Evolutionary conservation across 2,797 vertebrate species (phyloP).

Genomic region (Halcyon chelicuti): DNA sequence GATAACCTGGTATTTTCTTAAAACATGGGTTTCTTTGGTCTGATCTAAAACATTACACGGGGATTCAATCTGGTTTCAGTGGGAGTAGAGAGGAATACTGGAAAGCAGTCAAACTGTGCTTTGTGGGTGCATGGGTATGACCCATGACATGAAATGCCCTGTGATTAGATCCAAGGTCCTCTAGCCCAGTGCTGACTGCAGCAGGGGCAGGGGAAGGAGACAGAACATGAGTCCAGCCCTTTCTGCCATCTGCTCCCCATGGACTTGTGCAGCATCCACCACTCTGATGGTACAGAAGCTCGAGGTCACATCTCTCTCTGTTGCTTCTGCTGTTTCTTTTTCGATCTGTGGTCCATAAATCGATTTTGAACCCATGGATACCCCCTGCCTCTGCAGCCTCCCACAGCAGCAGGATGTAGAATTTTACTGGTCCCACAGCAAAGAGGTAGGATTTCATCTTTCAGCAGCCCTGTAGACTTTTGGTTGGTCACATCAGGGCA

Average conservation of each 20-base stretch:
- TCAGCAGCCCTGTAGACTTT: not conserved
- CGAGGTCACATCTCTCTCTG: not conserved
- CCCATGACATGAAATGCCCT: not conserved
- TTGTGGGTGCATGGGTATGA: not conserved
- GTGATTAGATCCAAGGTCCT: not conserved
- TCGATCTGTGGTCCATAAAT: not conserved
- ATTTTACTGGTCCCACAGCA: not conserved
- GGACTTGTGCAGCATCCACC: not conserved
- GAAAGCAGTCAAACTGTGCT: not conserved
- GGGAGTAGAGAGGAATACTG: rapidly evolving
- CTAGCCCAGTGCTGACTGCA: not conserved
- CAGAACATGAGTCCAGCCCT: not conserved
- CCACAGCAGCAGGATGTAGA: rapidly evolving
- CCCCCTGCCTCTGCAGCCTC: not conserved
- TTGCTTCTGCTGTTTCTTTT: not conserved
- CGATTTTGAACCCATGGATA: rapidly evolving
- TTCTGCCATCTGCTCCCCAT: not conserved
- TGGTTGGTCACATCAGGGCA: not conserved
- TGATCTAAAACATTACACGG: not conserved
- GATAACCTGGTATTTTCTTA: not conserved
- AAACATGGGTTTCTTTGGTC: not conserved
- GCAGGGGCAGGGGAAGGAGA: not conserved
- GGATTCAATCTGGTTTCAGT: not conserved
- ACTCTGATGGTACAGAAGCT: rapidly evolving
- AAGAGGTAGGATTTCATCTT: not conserved